Percentiles rank a stretch among this genome's conserved stretches.
Conservation (phyloP, 2,797 vertebrate genomes). For the Gymnothorax reevesii region DNA sequence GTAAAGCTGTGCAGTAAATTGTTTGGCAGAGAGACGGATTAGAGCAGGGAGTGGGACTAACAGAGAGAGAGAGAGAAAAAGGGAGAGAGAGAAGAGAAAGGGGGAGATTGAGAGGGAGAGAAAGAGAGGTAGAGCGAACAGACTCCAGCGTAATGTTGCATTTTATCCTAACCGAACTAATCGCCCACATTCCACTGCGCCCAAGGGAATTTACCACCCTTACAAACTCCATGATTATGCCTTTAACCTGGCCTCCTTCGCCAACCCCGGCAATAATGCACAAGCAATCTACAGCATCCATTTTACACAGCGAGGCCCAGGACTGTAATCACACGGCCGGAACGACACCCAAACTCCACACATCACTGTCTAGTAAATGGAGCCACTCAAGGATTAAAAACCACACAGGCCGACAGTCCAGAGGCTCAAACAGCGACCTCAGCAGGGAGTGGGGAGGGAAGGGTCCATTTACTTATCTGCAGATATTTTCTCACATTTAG, state of each 20-base stretch:
- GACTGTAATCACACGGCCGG: not conserved
- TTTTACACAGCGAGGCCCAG: not conserved
- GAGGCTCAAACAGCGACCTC: too few relatives aligned
- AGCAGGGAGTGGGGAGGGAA: too few relatives aligned
- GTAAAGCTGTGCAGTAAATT: conserved; percentile 38
- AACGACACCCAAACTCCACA: not conserved
- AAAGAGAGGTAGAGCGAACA: not conserved
- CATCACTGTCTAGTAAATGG: not conserved
- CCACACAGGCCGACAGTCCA: too few relatives aligned
- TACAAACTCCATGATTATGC: not conserved
- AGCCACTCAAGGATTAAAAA: not conserved
- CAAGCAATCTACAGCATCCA: not conserved
- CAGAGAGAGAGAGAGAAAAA: not conserved
- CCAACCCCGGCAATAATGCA: not conserved
- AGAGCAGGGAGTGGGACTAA: conserved; percentile 2
- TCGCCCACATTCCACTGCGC: not conserved
- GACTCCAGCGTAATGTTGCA: not conserved
- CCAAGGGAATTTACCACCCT: not conserved
- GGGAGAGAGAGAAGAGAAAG: not conserved
- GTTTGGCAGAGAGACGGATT: conserved; percentile 34
- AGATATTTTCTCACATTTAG: too few relatives aligned
- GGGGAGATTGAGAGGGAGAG: not conserved
- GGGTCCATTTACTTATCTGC: too few relatives aligned
- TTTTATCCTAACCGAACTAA: not conserved
- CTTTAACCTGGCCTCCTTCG: not conserved